Evolutionary conservation across 2,113 vertebrate species (phyloP).

Genomic region (Rhagologus leucostigma): DNA sequence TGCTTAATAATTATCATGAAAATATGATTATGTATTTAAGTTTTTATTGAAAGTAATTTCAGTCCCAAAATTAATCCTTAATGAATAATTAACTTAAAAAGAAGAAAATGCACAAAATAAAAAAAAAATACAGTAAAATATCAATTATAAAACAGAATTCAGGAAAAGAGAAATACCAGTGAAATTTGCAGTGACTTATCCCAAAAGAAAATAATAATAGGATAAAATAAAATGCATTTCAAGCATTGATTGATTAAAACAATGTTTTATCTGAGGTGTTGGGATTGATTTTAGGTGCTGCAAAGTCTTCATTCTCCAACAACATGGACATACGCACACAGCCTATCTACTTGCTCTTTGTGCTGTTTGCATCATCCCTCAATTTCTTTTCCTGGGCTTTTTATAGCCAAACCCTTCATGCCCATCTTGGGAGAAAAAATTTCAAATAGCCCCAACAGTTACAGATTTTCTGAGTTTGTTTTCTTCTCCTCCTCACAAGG

Average conservation of each 20-base stretch:
- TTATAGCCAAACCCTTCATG: background rate
- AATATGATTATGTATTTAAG: slow-evolving; percentile 29
- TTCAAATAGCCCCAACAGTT: background rate
- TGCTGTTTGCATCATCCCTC: background rate
- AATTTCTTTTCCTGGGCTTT: background rate
- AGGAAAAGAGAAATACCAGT: background rate
- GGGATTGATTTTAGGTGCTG: background rate
- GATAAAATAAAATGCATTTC: background rate
- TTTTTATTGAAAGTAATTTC: slow-evolving; percentile 38
- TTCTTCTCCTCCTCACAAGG: background rate
- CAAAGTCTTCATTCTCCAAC: background rate
- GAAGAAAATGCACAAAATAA: background rate
- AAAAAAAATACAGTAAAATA: background rate
- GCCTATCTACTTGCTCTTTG: background rate
- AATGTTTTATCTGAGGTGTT: background rate
- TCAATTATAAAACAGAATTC: background rate
- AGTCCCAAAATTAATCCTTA: background rate
- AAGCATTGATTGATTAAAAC: background rate
- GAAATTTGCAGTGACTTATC: background rate
- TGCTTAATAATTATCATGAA: slow-evolving; percentile 43
- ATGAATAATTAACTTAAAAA: slow-evolving; percentile 46
- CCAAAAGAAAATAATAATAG: background rate
- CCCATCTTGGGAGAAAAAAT: background rate
- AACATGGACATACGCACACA: fast-evolving
- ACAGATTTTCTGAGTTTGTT: background rate